Evolutionary conservation across 2,113 vertebrate genomes (phyloP), one percentile per base, ranked within the genome.

Genomic region (Delphinus delphis): DNA sequence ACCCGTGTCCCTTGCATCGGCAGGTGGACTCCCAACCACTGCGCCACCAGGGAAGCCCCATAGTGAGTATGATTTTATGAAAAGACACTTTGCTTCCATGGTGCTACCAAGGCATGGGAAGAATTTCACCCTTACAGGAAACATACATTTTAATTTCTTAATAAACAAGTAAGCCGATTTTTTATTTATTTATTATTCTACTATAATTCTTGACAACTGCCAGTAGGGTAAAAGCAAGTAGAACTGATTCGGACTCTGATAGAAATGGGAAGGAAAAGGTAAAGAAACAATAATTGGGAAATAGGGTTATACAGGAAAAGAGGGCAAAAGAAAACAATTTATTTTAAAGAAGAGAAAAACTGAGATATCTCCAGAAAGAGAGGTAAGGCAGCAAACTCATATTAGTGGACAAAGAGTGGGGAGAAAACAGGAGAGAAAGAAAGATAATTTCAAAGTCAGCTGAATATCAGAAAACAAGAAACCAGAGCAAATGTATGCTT

Each of bases 261-360:
- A 77, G 38, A 74, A 62, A 50, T 20, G 28, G 60, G 18, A 60
- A 79, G 41, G 33, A 93, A 92, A 80, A 71, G 23, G 6, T 58
- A 55, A 88, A 50, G 58, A 71, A 79, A 79, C 73, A 79, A 83
- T 44, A 95, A 36, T 71, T 47, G 20, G 26, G 33, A 62, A 65
- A 83, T 25, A 89, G 17, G 14, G 5, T 25, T 83, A 95, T 25
- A 93, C 3, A 84, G 62, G 21, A 77, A 94, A 74, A 36, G 20
- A 53, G 17, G 18, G 2, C 1, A 89, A 83, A 86, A 33, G 2
- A 28, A 65, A 95, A 55, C 8, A 50, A 28, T 70, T 55, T 25
- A 93, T 85, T 85, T 88, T 53, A 93, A 95, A 94, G 77, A 79
- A 70, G 12, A 88, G 13, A 88, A 80, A 88, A 50, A 63, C 33